Base-by-base conservation (phyloP, 2,888 invertebrate species). In the Nymphalis c-album region DNA sequence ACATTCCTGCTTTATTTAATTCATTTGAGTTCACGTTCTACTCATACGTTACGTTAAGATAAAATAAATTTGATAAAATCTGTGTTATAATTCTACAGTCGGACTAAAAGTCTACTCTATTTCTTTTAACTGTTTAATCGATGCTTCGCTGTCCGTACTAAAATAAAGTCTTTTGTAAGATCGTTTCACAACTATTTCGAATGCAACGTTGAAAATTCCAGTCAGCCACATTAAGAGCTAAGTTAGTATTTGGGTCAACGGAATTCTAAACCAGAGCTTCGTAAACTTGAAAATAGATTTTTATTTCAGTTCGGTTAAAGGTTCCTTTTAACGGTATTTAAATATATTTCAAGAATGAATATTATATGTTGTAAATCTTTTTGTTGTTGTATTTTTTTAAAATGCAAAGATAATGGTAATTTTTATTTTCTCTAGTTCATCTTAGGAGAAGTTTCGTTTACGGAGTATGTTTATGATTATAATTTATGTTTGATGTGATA, bases 211-310 rank as follows among this genome's bases (percentile, higher is more conserved):
- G 71, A 78, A 80, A 79, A 80, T 81, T 81, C 80, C 79, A 81
- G 84, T 80, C 74, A 77, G 74, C 77, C 80, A 74, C 76, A 82
- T 80, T 82, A 81, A 40, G 77, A 78, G 75, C 79, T 81, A 80
- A 80, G 75, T 74, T 76, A 81, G 79, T 83, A 90, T 90, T 85
- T 88, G 82, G 91, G 90, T 90, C 90, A 87, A 77, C 80, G 71
- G 78, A 77, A 80, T 82, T 81, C 81, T 78, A 80, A 84, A 84
- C 81, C 77, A 77, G 79, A 82, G 79, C 78, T 80, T 81, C 78
- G 83, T 90, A 88, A 89, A 90, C 87, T 90, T 88, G 87, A 89
- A 89, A 89, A 91, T 89, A 88, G 87, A 89, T 79, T 86, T 77
- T 89, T 88, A 82, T 84, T 85, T 80, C 83, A 85, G 82, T 70